phyloP scores from a whole-genome alignment of 1,140 invertebrate genomes.

The Leguminivora glycinivorella region DNA sequence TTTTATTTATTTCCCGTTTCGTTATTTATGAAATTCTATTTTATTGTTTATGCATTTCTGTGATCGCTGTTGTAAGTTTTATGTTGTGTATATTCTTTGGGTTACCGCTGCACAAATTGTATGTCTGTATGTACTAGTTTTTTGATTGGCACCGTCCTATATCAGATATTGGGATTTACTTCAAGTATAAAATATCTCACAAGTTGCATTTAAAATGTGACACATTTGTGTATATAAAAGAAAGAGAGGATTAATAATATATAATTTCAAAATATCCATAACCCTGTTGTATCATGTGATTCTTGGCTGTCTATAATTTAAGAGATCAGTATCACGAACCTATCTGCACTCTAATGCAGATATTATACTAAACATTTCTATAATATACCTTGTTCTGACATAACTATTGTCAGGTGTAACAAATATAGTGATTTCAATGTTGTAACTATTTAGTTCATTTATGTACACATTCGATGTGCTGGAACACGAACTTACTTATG shows the following conservation, averaged over 20 bases:
- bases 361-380: neutral
- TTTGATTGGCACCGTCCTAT: constrained; percentile 1
- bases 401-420: neutral
- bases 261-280: neutral
- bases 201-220: constrained; percentile 28
- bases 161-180: constrained; percentile 16
- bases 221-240: constrained; percentile 19
- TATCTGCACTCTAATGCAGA: constrained; percentile 10
- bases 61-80: constrained; percentile 62
- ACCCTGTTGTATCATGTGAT: neutral
- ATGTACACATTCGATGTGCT: constrained; percentile 44
- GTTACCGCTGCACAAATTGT: constrained; percentile 55
- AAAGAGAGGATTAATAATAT: constrained; percentile 4
- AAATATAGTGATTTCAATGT: neutral
- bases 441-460: neutral
- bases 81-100: constrained; percentile 36
- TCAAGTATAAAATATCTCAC: constrained; percentile 6
- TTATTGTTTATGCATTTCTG: constrained; percentile 71
- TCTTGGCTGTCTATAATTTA: constrained; percentile 25
- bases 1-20: constrained; percentile 42
- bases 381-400: neutral
- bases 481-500: constrained; percentile 40
- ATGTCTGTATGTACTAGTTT: constrained; percentile 8
- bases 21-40: constrained; percentile 57
- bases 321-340: constrained; percentile 2